Conservation (phyloP, 2,888 invertebrate genomes). For the Phlogophora meticulosa region DNA sequence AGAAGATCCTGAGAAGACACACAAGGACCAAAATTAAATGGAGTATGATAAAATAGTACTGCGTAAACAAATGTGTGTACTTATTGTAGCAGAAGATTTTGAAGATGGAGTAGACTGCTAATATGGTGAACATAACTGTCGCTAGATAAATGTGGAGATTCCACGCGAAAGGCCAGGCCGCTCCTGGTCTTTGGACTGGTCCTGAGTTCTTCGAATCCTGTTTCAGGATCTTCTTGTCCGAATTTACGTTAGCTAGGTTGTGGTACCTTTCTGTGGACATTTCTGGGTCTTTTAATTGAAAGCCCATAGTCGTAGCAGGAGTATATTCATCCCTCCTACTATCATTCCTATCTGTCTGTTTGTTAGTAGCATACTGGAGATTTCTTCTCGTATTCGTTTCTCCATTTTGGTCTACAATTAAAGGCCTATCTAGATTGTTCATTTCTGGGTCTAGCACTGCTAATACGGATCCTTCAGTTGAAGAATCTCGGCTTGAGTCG, state of each 20-base stretch:
- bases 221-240: slow-evolving; percentile 86
- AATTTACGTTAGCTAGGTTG: slow-evolving; percentile 92
- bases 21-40: slow-evolving; percentile 96
- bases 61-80: slow-evolving; percentile 96
- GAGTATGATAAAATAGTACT: slow-evolving; percentile 96
- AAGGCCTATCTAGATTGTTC: slow-evolving; percentile 89
- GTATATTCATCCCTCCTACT: slow-evolving; percentile 83
- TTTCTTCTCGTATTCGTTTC: slow-evolving; percentile 89
- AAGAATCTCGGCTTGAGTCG: slow-evolving; percentile 83
- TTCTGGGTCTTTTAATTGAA: slow-evolving; percentile 87
- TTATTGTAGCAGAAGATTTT: slow-evolving; percentile 96
- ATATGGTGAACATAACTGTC: slow-evolving; percentile 95
- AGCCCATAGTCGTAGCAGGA: slow-evolving; percentile 87
- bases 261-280: slow-evolving; percentile 91
- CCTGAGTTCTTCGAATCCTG: slow-evolving; percentile 83
- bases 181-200: slow-evolving; percentile 87
- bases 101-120: slow-evolving; percentile 96
- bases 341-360: slow-evolving; percentile 83
- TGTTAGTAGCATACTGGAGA: slow-evolving; percentile 87
- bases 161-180: slow-evolving; percentile 96
- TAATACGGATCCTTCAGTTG: slow-evolving; percentile 87
- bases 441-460: slow-evolving; percentile 89
- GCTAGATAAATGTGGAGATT: slow-evolving; percentile 97
- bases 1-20: slow-evolving; percentile 95
- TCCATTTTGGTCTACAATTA: slow-evolving; percentile 87